A percentile compares a stretch with the other conserved stretches of the same genome.
Evolutionary conservation across 2,888 invertebrate genomes (phyloP).

Genomic region (Apodemia mormo): DNA sequence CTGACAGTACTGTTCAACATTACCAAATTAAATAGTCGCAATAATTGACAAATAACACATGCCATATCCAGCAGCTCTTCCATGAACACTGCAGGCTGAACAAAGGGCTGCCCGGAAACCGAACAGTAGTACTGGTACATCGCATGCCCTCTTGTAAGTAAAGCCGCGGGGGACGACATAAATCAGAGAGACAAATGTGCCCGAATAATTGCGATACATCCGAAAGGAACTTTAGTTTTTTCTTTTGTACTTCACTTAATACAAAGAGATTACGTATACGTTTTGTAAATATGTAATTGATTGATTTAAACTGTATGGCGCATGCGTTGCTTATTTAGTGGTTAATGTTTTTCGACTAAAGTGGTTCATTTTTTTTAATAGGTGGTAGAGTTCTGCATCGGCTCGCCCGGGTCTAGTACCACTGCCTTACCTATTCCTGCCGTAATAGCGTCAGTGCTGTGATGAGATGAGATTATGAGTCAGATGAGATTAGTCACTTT

Average conservation of each 20-base stretch:
- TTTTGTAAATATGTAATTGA: conserved; percentile 4
- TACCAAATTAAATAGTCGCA: background rate
- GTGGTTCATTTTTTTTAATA: no score
- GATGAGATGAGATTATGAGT: no score
- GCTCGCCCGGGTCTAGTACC: no score
- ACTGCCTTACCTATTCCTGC: no score
- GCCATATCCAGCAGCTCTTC: conserved; percentile 19
- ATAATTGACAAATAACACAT: conserved; percentile 22
- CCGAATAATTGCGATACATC: conserved; percentile 1
- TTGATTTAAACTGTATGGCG: background rate
- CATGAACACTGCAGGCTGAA: conserved; percentile 18
- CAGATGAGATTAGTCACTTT: no score
- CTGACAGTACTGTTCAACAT: background rate
- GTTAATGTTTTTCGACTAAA: background rate
- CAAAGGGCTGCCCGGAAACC: conserved; percentile 23
- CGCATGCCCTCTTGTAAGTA: conserved; percentile 26
- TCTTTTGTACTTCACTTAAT: background rate
- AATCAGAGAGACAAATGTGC: conserved; percentile 31
- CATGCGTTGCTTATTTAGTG: background rate
- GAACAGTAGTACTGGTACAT: conserved; percentile 30
- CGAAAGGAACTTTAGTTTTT: background rate
- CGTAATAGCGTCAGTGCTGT: no score
- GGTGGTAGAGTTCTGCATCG: no score
- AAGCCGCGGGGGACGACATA: conserved; percentile 35
- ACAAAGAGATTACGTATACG: conserved; percentile 5